phyloP scores from a whole-genome alignment of 2,888 invertebrate genomes.

The Apamea sordens region DNA sequence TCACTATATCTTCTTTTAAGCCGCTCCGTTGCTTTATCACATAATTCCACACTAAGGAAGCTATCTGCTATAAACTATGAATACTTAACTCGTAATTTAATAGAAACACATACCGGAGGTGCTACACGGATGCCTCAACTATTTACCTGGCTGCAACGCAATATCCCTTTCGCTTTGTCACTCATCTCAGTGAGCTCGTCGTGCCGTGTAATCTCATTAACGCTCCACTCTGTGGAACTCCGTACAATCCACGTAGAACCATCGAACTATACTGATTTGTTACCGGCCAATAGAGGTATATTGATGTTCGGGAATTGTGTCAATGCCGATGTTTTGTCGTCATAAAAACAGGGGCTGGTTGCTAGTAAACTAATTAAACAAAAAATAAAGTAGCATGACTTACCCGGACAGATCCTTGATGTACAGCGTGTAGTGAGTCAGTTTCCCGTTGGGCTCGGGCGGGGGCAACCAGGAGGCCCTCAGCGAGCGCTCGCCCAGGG shows the following conservation, averaged over 20 bases:
- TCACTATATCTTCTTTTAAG: not conserved
- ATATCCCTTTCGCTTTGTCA: constrained; percentile 47
- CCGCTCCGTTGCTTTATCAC: not conserved
- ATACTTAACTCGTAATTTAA: not conserved
- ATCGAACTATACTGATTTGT: constrained; percentile 35
- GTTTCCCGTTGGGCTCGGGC: constrained; percentile 94
- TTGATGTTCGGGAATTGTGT: not conserved
- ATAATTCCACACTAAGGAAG: not conserved
- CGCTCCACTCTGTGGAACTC: constrained; percentile 20
- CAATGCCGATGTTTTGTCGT: not conserved
- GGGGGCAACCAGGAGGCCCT: constrained; percentile 96
- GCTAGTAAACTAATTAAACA: not conserved
- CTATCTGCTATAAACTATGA: not conserved
- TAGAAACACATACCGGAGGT: constrained; percentile 1
- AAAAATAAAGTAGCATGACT: constrained; percentile 54
- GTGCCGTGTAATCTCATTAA: constrained; percentile 50
- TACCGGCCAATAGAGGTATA: not conserved
- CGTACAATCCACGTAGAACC: constrained; percentile 5
- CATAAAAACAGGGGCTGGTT: not conserved
- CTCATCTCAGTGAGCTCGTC: constrained; percentile 38
- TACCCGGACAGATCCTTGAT: constrained; percentile 93
- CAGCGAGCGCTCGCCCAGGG: constrained; percentile 94
- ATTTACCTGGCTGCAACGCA: constrained; percentile 44
- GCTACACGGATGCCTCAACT: constrained; percentile 18
- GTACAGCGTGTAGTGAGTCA: constrained; percentile 95